Base-by-base conservation (phyloP, 2,113 vertebrate species). In the Colaptes auratus region DNA sequence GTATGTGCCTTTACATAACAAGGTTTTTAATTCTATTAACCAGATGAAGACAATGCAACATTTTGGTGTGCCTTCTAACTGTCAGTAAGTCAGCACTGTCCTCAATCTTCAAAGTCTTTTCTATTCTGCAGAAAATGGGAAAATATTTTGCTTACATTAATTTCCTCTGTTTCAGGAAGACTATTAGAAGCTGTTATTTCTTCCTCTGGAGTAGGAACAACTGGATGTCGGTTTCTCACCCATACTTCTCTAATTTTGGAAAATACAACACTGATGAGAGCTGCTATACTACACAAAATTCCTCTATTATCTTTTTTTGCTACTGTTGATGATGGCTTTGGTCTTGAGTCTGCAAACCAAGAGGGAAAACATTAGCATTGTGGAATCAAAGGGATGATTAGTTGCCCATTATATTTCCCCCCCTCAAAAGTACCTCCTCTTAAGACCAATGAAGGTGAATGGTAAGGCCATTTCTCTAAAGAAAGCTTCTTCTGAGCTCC, bases 221-320 rank as follows among this genome's bases (percentile, higher is more conserved):
- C 52, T 55, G 52, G 16, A 77, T 89, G 39, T 89, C 92, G 3
- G 79, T 95, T 48, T 97, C 48, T 98, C 97, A 97, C 85, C 98
- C 98, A 98, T 18, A 99, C 98, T 92, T 99, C 99, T 95, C 98
- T 98, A 42, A 99, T 98, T 97, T 99, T 99, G 73, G 98, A 98
- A 59, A 99, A 92, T 2, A 99, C 98, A 27, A 98, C 98, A 96
- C 91, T 98, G 95, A 99, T 99, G 92, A 99, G 99, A 59, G 98
- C 97, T n/a, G 98, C 98, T 94, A 98, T 98, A 36, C 98, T 98
- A 85, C 98, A 96, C 52, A 99, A 98, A 85, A 97, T 98, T 72
- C 98, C 98, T 77, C 86, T 92, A 80, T 96, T 69, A 69, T 97
- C 95, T 67, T 97, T 98, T 53, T 98, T 99, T 59, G 98, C 97